phyloP scores from a whole-genome alignment of 64 coral and sea anemone genomes.

The Cladopsammia gracilis region DNA sequence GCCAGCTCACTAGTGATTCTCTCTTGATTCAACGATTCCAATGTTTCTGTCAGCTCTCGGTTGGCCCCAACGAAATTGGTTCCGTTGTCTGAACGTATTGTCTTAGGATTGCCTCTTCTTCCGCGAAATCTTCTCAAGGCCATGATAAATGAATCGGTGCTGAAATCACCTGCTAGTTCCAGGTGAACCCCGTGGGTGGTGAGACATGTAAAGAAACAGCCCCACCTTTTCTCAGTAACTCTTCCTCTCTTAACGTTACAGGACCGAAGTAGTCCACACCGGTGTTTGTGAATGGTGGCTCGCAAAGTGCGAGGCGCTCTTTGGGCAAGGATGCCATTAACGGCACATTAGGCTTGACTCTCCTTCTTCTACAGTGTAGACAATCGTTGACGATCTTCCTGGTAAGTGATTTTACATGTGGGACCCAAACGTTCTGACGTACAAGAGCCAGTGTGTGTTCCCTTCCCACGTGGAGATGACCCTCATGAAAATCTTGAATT shows the following conservation, averaged over 20 bases:
- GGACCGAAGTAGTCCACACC: slow-evolving; percentile 68
- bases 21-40: background rate
- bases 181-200: no score
- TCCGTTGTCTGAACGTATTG: slow-evolving; percentile 26
- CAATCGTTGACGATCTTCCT: slow-evolving; percentile 18
- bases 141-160: slow-evolving; percentile 55
- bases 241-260: slow-evolving; percentile 45
- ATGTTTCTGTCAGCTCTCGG: no score
- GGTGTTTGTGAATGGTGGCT: no score
- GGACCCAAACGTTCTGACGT: slow-evolving; percentile 14
- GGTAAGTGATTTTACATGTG: background rate
- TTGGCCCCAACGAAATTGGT: slow-evolving; percentile 33
- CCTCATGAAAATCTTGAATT: background rate
- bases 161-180: no score
- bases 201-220: no score
- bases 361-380: background rate
- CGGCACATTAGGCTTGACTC: slow-evolving; percentile 3
- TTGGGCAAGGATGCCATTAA: slow-evolving; percentile 18
- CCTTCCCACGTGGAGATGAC: slow-evolving; percentile 2
- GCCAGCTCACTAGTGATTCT: background rate
- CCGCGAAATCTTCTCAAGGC: slow-evolving; percentile 21
- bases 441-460: slow-evolving; percentile 8
- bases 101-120: slow-evolving; percentile 21
- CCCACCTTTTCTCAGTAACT: slow-evolving; percentile 45
- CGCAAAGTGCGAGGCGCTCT: no score